Evolutionary conservation across 2,888 invertebrate species (phyloP), one percentile per base, ranked within the genome.

Genomic region (Chrysodeixis includens): DNA sequence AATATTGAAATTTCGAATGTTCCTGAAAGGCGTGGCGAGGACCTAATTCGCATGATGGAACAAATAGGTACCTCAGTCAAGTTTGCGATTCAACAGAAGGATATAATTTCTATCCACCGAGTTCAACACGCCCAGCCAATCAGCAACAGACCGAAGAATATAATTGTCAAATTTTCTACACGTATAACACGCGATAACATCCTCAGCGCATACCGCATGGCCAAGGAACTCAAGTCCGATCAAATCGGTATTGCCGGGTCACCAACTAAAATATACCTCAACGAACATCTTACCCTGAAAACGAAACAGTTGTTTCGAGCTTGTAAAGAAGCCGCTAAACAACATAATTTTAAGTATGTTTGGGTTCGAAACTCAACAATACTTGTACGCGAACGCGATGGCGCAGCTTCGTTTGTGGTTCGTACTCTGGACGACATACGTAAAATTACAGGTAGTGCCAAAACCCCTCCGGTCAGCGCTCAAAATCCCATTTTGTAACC

Each of bases 1-100:
- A 61, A 54, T 20, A 18, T 61, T 14, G 62, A 62, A 49, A 46
- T 62, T 6, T 62, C n/a, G 8, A 62, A 62, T 2, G 30, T 56
- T 7, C 62, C 62, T 16, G 56, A 62, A 22, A 30, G 22, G 8
- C 35, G 62, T 12, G 35, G 51, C 6, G 51, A 62, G 35, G 12
- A 56, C 14, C 18, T 62, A 12, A 0, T 35, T 35, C 35, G 35
- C 35, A 35, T 35, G 35, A 35, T 35, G 35, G 35, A 35, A 35
- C 35, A 6, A 8, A 35, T 35, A 1, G 35, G 35, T 8, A 12
- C 35, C 1, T 3, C 35, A 8, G 9, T 35, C 35, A 35, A 35
- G 3, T 35, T 35, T 12, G 5, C 35, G 8, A 8, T 35, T 6
- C 9, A 6, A 8, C 35, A 35, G 35, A 35, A 35, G 12, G 35